Base-by-base conservation (phyloP, 2,888 invertebrate genomes). In the Drosophila imparisetae region DNA sequence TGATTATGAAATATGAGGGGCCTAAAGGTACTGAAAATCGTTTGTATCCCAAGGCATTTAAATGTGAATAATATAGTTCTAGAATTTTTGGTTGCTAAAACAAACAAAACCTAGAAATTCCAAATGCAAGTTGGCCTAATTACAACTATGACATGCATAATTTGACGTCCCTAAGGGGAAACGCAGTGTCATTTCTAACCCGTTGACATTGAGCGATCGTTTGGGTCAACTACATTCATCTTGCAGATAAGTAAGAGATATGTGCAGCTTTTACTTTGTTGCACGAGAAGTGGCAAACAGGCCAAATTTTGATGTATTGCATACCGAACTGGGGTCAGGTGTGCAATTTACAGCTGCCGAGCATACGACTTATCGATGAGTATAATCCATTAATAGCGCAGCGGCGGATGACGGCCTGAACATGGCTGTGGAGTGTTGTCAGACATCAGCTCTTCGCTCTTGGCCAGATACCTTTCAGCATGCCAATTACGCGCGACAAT, bases 371-470 rank as follows among this genome's bases (percentile, higher is more conserved):
- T 54, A 40, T 62, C 34, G 50, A n/a, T 61, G 42, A 54, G 48
- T 52, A 65, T 80, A 84, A 83, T 80, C 71, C 83, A 81, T 87
- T 87, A 87, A 85, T 79, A 63, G 72, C 49, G 53, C 67, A 66
- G 29, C 67, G 8, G 24, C 49, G 42, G 49, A 67, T 63, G 64
- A 65, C 57, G 65, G 66, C 75, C 60, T 60, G 50, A 64, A 54
- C 75, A 78, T 38, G 57, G 49, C 48, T 21, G 21, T 42, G 70
- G 70, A 67, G 61, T 73, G 77, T 63, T 80, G 63, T 75, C 49
- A 52, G 64, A 76, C 68, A 66, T 53, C 69, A 50, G 66, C 69
- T 69, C 65, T 71, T 74, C 24, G 58, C 69, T 66, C 65, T 75
- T 78, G 29, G 58, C 65, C 85, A 77, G 67, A 85, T 67, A 68